phyloP scores from a whole-genome alignment of 2,113 vertebrate genomes.

The Dipodomys stephensi region DNA sequence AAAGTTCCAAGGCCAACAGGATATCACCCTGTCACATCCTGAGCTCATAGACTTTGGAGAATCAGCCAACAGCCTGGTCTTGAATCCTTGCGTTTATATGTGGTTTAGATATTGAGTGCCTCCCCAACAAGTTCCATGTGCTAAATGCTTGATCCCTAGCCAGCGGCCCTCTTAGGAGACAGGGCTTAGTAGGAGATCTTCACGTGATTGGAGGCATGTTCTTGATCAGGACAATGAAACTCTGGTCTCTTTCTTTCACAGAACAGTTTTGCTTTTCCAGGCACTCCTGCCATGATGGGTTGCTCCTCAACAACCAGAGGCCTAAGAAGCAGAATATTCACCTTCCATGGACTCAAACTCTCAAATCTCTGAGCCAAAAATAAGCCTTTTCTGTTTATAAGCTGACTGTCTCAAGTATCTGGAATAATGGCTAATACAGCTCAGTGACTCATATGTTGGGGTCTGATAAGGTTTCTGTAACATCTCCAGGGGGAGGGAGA shows the following conservation, averaged over 20 bases:
- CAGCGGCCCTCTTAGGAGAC: background rate
- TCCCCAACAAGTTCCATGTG: background rate
- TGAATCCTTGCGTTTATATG: background rate
- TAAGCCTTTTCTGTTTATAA: background rate
- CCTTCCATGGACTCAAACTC: background rate
- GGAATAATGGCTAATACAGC: no score
- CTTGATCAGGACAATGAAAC: background rate
- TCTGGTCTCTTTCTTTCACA: background rate
- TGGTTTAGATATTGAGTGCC: background rate
- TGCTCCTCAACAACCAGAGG: background rate
- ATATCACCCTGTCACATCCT: background rate
- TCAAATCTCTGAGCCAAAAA: background rate
- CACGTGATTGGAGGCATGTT: background rate
- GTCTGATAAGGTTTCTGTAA: background rate
- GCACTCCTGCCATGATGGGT: background rate
- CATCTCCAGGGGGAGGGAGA: background rate
- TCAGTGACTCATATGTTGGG: background rate
- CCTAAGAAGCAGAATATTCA: background rate
- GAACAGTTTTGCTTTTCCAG: background rate
- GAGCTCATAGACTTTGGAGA: background rate
- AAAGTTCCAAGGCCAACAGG: background rate
- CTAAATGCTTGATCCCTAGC: background rate
- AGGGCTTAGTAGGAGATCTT: background rate
- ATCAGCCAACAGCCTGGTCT: background rate
- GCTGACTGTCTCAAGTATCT: background rate